These are phyloP conservation scores for Sardina pilchardus DNA, from an alignment of 2,113 vertebrate genomes.

Conservation along the genomic window DNA sequence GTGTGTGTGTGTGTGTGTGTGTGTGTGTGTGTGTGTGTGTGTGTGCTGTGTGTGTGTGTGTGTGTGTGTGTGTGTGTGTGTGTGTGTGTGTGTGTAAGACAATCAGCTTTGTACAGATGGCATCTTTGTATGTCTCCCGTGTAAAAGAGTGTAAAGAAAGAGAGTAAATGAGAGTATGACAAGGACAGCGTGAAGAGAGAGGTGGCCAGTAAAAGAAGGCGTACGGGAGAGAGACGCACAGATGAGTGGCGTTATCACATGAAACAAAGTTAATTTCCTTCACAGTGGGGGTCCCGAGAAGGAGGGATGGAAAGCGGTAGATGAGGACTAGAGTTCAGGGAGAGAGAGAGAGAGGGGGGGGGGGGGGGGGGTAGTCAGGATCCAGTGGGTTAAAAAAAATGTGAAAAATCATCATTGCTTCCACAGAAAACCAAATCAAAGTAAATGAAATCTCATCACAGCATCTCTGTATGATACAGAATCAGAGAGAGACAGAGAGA, in stretches of 20 bases:
- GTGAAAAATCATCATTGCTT: too few species aligned
- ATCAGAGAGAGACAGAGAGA: too few species aligned
- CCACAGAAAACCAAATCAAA: background rate
- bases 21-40: too few species aligned
- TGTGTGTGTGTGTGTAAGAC: background rate
- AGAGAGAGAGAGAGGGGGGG: background rate
- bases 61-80: background rate
- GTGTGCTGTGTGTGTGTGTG: background rate
- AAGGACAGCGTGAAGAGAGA: background rate
- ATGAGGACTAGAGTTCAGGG: background rate
- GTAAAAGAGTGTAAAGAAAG: background rate
- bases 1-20: too few species aligned
- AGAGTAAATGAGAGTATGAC: background rate
- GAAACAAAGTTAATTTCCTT: constrained; percentile 10
- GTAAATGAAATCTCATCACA: too few species aligned
- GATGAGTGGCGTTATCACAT: background rate
- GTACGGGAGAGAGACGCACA: background rate
- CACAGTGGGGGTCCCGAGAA: background rate
- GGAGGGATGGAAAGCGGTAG: background rate
- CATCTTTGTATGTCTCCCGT: background rate
- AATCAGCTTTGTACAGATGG: background rate
- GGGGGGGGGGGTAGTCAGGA: background rate
- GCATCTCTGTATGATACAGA: too few species aligned
- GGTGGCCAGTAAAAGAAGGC: background rate
- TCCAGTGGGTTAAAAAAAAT: background rate